phyloP scores from a whole-genome alignment of 2,888 invertebrate species.

The Saturnia pavonia region DNA sequence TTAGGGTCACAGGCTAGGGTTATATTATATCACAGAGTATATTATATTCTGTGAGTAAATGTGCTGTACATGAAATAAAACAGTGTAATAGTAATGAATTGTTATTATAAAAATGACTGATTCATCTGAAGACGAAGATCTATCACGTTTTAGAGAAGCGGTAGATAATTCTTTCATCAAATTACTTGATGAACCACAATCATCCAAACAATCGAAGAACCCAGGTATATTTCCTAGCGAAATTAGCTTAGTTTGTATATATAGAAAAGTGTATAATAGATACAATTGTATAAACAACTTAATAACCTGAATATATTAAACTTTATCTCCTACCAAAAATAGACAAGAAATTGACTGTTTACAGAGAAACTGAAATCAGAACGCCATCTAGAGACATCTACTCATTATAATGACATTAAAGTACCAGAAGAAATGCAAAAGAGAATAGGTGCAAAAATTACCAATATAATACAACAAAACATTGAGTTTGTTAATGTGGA shows the following conservation, averaged over 20 bases:
- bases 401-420: constrained; percentile 79
- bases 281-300: too few species aligned
- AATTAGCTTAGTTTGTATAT: too few species aligned
- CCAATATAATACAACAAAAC: constrained; percentile 68
- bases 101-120: constrained; percentile 62
- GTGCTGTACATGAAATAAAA: too few species aligned
- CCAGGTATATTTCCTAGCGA: too few species aligned
- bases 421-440: constrained; percentile 78
- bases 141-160: constrained; percentile 73
- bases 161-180: constrained; percentile 73
- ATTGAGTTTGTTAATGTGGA: constrained; percentile 61
- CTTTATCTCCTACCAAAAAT: too few species aligned
- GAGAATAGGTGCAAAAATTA: constrained; percentile 75
- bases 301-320: too few species aligned
- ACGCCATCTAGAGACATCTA: constrained; percentile 64
- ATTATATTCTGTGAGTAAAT: too few species aligned
- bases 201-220: not conserved
- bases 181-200: constrained; percentile 22
- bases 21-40: too few species aligned
- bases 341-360: constrained; percentile 11
- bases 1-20: too few species aligned
- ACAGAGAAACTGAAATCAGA: constrained; percentile 56
- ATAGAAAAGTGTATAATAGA: too few species aligned
- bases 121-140: constrained; percentile 74
- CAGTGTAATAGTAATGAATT: too few species aligned